A percentile compares a stretch with the other conserved stretches of the same genome.
Evolutionary conservation across 2,113 vertebrate genomes (phyloP).

Genomic region (Tonatia bakeri): DNA sequence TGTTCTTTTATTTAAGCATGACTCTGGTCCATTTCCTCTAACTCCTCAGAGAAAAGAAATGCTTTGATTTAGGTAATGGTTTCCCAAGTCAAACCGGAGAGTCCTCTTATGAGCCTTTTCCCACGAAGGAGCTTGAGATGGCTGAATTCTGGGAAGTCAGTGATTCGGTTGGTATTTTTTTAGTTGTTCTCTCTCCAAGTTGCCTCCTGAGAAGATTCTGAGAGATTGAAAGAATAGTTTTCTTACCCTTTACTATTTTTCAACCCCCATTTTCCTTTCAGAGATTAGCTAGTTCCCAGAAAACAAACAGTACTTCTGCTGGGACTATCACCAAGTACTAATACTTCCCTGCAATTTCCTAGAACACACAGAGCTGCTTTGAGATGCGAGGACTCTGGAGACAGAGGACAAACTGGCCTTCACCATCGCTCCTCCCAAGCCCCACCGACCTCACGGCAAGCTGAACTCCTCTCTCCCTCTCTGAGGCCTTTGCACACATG

Average conservation of each 20-base stretch:
- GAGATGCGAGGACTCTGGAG: not conserved
- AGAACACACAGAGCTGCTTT: not conserved
- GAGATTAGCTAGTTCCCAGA: not conserved
- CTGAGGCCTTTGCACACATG: not conserved
- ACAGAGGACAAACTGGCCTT: not conserved
- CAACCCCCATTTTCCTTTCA: not conserved
- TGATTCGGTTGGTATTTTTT: not conserved
- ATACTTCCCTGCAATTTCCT: slow-evolving; percentile 7
- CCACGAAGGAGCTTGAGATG: not conserved
- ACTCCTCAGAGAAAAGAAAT: not conserved
- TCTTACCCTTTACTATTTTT: not conserved
- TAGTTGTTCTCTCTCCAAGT: not conserved
- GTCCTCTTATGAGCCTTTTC: not conserved
- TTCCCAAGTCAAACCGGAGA: not conserved
- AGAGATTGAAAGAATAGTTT: not conserved
- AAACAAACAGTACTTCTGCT: slow-evolving; percentile 34
- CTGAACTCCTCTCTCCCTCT: not conserved
- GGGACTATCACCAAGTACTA: not conserved
- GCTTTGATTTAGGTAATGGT: not conserved
- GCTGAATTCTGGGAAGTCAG: slow-evolving; percentile 34
- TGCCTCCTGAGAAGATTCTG: slow-evolving; percentile 30
- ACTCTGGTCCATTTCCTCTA: not conserved
- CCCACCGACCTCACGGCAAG: not conserved
- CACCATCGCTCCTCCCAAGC: not conserved
- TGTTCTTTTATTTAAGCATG: not conserved